These are phyloP conservation scores for Embiotoca jacksoni DNA, from an alignment of 2,113 vertebrate genomes.

Conservation along the genomic window DNA sequence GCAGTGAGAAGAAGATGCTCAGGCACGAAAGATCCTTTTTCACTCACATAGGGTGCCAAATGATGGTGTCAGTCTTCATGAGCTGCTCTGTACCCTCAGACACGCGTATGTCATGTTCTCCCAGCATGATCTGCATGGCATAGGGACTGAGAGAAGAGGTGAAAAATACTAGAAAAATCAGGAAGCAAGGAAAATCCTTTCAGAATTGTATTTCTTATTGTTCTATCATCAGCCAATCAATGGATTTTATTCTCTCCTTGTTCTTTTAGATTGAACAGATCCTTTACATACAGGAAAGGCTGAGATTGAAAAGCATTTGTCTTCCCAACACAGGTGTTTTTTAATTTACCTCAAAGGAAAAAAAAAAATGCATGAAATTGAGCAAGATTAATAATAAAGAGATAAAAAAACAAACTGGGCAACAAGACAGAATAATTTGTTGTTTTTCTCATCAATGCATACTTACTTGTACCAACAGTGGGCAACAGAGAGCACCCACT, in stretches of 20 bases:
- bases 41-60: conserved; percentile 76
- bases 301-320: too few relatives aligned
- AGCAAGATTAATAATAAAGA: neutral
- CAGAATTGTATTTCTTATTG: neutral
- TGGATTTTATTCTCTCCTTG: too few relatives aligned
- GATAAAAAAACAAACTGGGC: too few relatives aligned
- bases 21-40: neutral
- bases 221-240: neutral
- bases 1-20: neutral
- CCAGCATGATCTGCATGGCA: conserved; percentile 79
- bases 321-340: neutral
- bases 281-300: too few relatives aligned
- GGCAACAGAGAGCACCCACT: conserved; percentile 82
- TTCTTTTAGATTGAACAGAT: too few relatives aligned
- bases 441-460: neutral
- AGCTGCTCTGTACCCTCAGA: conserved; percentile 81
- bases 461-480: conserved; percentile 85
- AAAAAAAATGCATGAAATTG: neutral
- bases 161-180: neutral
- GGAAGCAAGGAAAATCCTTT: neutral
- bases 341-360: neutral
- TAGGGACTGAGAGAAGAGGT: conserved; percentile 65
- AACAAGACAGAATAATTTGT: neutral
- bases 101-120: conserved; percentile 76
- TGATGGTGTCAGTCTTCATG: conserved; percentile 77